Percentiles rank a stretch among this genome's conserved stretches.
These are phyloP conservation scores for western clawed frog (Xenopus tropicalis) DNA, from an alignment of 2,113 vertebrate species.

Conservation along the genomic window UCB_Xtro_10.0 CM004448.2:98981501-98982000, in stretches of 20 bases:
- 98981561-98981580: too few relatives aligned
- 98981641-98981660: too few relatives aligned
- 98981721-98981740: slow-evolving; percentile 81
- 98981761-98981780: slow-evolving; percentile 91
- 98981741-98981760: slow-evolving; percentile 87
- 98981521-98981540: too few relatives aligned
- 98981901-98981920: neutral
- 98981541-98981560: too few relatives aligned
- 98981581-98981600: too few relatives aligned
- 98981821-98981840: slow-evolving; percentile 73
- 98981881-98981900: slow-evolving; percentile 56
- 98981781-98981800: slow-evolving; percentile 77
- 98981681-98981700: slow-evolving; percentile 56
- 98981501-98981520: too few relatives aligned
- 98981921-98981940: neutral
- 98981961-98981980: too few relatives aligned
- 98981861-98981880: slow-evolving; percentile 64
- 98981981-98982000: too few relatives aligned
- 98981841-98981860: slow-evolving; percentile 72
- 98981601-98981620: too few relatives aligned
- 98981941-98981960: too few relatives aligned
- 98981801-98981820: slow-evolving; percentile 90
- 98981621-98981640: too few relatives aligned
- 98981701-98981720: slow-evolving; percentile 90
- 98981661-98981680: too few relatives aligned